These are phyloP conservation scores for Zosterops borbonicus DNA, from an alignment of 2,113 vertebrate species.

Conservation along the genomic window DNA sequence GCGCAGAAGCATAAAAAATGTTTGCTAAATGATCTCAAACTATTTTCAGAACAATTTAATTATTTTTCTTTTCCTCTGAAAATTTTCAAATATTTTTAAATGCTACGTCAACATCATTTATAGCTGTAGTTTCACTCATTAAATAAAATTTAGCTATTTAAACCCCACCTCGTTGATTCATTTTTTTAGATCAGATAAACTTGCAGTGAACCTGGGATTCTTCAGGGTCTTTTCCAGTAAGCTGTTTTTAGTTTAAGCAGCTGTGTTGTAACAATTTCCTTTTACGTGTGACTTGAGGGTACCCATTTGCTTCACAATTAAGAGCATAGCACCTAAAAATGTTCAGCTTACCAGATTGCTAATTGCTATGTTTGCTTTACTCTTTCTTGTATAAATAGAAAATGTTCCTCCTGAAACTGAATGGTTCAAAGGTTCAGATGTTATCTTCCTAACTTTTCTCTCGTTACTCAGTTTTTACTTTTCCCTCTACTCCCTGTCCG, in stretches of 20 bases:
- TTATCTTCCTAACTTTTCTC: background rate
- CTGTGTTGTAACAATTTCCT: slow-evolving; percentile 21
- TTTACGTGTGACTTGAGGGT: slow-evolving; percentile 26
- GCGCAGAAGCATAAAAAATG: background rate
- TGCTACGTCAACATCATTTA: background rate
- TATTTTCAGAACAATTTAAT: background rate
- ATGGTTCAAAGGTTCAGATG: background rate
- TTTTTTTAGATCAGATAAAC: background rate
- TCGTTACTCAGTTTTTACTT: background rate
- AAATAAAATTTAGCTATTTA: background rate
- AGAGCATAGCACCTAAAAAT: slow-evolving; percentile 19
- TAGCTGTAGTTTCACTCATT: background rate
- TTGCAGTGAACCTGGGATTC: background rate
- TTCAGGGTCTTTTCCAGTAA: background rate
- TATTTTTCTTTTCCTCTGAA: background rate
- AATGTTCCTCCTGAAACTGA: background rate
- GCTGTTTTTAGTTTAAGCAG: slow-evolving; percentile 24
- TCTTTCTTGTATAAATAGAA: background rate
- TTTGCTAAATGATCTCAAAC: background rate
- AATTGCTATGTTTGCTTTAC: slow-evolving; percentile 29
- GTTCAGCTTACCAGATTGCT: slow-evolving; percentile 52
- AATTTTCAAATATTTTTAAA: background rate
- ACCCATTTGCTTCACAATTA: slow-evolving; percentile 33
- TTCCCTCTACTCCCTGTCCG: background rate
- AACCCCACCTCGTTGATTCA: background rate